phyloP scores from a whole-genome alignment of 1,140 invertebrate genomes.

The Oppia nitens region DNA sequence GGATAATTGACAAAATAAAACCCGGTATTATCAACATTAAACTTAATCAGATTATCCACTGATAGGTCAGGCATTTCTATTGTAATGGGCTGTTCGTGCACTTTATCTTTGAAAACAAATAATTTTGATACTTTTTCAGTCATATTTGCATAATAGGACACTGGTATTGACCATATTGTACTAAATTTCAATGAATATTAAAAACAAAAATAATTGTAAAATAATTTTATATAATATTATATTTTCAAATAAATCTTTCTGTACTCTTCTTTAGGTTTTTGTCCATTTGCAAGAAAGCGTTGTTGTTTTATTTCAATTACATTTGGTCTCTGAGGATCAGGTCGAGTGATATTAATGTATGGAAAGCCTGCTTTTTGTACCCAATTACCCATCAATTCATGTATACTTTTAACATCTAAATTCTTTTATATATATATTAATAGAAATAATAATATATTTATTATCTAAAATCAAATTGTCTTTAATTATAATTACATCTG shows the following conservation, averaged over 20 bases:
- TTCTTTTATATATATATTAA: too few species aligned
- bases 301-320: conserved; percentile 16
- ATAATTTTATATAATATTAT: not conserved
- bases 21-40: conserved; percentile 34
- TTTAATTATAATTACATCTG: conserved; percentile 12
- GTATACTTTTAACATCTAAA: too few species aligned
- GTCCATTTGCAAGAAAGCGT: conserved; percentile 27
- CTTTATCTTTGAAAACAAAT: too few species aligned
- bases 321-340: conserved; percentile 35
- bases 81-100: not conserved
- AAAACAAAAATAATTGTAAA: conserved; percentile 5
- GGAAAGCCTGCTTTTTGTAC: conserved; percentile 79
- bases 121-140: too few species aligned
- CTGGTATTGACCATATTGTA: not conserved
- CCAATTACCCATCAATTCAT: conserved; percentile 70
- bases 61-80: not conserved
- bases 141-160: conserved; percentile 38
- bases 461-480: too few species aligned
- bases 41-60: conserved; percentile 43
- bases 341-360: conserved; percentile 28
- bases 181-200: conserved; percentile 40
- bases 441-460: too few species aligned
- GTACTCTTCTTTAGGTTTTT: conserved; percentile 2
- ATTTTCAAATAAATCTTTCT: not conserved
- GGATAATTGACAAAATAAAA: conserved; percentile 63